Percentiles rank a stretch among this genome's conserved stretches.
Evolutionary conservation across 1,140 invertebrate species (phyloP).

Genomic region (Metopolophium dirhodum): DNA sequence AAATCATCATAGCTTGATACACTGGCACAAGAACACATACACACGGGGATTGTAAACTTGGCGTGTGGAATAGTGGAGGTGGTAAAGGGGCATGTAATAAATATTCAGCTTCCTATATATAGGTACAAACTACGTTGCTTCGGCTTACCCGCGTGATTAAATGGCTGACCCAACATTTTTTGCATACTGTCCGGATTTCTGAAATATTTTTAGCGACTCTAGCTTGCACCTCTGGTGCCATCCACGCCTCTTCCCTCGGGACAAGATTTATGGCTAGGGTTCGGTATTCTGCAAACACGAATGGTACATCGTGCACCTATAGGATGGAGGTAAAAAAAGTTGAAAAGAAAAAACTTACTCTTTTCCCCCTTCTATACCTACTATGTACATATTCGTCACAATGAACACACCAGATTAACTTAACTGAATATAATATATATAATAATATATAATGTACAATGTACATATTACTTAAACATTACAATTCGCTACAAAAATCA

Average conservation of each 20-base stretch:
- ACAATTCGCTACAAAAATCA: neutral
- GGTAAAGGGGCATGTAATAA: neutral
- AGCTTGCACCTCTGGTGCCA: neutral
- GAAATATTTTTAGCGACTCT: slow-evolving; percentile 20
- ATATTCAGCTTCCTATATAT: neutral
- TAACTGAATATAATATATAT: neutral
- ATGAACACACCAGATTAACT: neutral
- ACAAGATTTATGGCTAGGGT: neutral
- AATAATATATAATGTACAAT: neutral
- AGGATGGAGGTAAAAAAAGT: neutral
- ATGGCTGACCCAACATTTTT: slow-evolving; percentile 28
- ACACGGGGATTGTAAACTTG: neutral
- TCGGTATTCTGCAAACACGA: neutral
- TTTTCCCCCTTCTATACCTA: neutral
- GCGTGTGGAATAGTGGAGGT: neutral
- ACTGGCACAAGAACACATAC: neutral
- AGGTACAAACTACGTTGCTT: neutral
- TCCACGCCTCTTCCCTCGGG: neutral
- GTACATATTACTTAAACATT: neutral
- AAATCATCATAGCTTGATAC: neutral
- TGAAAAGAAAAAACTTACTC: no score
- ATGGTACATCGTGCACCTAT: neutral
- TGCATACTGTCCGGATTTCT: slow-evolving; percentile 4
- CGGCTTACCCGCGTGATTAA: neutral
- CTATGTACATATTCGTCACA: neutral